Evolutionary conservation across 2,797 vertebrate species (phyloP).

Genomic region (Sebastes vulpes): DNA sequence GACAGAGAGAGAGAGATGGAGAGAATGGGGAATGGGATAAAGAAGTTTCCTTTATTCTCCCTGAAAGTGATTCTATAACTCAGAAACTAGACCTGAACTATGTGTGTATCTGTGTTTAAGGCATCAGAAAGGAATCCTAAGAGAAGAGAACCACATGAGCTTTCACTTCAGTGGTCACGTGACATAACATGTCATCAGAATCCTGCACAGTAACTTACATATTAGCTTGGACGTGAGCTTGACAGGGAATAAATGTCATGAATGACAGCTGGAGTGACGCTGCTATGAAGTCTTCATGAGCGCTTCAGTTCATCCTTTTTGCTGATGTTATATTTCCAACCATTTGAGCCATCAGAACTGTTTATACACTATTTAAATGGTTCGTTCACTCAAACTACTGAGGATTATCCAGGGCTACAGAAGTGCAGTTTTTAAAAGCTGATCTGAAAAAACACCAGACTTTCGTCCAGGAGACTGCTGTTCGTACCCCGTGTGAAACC

Average conservation of each 20-base stretch:
- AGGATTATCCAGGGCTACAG: too few relatives aligned
- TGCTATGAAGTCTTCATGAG: neutral
- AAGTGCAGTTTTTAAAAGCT: neutral
- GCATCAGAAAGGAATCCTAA: neutral
- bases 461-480: too few relatives aligned
- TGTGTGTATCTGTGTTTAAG: neutral
- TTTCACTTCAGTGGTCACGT: neutral
- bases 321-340: neutral
- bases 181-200: neutral
- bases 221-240: neutral
- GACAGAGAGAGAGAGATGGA: neutral
- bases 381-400: neutral
- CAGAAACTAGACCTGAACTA: neutral
- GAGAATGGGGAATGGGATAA: neutral
- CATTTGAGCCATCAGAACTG: neutral
- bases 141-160: neutral
- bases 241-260: slow-evolving; percentile 5
- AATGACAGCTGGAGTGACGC: neutral
- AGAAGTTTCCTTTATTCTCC: slow-evolving; percentile 1
- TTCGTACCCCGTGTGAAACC: too few relatives aligned
- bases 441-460: neutral
- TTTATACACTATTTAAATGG: neutral
- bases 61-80: neutral
- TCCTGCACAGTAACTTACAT: neutral
- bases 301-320: neutral